Evolutionary conservation across 2,888 invertebrate genomes (phyloP), one percentile per base, ranked within the genome.

Genomic region (Atrina japonica): DNA sequence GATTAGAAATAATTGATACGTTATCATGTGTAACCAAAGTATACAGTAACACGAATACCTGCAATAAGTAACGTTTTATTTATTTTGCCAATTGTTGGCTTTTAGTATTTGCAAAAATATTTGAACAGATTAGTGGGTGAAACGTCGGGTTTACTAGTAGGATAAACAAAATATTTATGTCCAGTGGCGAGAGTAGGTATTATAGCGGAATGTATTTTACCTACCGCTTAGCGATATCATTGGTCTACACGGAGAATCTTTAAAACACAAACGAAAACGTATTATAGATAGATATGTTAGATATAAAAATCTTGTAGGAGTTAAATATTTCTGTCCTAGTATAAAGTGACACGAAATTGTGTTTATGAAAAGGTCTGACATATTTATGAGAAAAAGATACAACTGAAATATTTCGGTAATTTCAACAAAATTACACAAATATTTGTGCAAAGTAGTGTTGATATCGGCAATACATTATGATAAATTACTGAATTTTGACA

Each of bases 1-100:
- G 49, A 49, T 49, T 49, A 49, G 49, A 6, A 9, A 49, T 49
- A 49, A 49, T 49, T 21, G 49, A 18, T 23, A 49, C 49, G 49
- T 49, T 49, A 49, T 9, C 18, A 5, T 7, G 35, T 11, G 35
- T 35, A 35, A 35, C 35, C 35, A 35, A 35, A 35, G 35, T 35
- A 35, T 11, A 35, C 35, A 35, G 11, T 11, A 35, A 23, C 7
- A 23, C 21, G 25, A 52, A 27, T 52, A 52, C 47, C 47, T 47
- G 47, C 21, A 47, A 47, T 47, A 47, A 21, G 47, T 47, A 21
- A 47, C n/a, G 21, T 47, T n/a, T 47, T 47, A 18, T 21, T 47
- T 35, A 35, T 35, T 35, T 35, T 35, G 35, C 35, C 35, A 35
- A 35, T 35, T 35, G 35, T 35, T 35, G 35, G 35, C 35, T 35